Conservation (phyloP, 64 coral and sea anemone genomes). For the Montipora efflorescens region DNA sequence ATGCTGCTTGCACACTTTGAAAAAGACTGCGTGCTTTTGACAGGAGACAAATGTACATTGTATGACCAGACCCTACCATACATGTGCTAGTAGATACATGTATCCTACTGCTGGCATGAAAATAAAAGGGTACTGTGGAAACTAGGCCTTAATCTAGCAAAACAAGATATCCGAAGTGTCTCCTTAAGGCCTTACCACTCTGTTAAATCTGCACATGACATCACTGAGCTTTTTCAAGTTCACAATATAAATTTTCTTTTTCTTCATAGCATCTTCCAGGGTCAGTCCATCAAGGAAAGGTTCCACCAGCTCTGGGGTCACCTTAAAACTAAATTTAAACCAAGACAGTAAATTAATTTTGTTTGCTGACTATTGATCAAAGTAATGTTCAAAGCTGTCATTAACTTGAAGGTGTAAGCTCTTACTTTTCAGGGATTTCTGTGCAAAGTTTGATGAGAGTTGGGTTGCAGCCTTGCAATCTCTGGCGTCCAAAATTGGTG, state of each 20-base stretch:
- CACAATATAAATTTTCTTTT: conserved; percentile 94
- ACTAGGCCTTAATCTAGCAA: no score
- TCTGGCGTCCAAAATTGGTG: conserved; percentile 87
- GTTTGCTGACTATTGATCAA: neutral
- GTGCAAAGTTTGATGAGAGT: conserved; percentile 83
- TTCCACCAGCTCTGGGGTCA: conserved; percentile 90
- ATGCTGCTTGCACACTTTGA: no score
- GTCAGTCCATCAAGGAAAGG: conserved; percentile 89
- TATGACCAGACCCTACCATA: no score
- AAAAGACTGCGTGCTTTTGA: no score
- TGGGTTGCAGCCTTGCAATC: conserved; percentile 96
- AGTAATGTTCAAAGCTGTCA: neutral
- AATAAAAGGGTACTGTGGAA: no score
- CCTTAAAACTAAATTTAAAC: conserved; percentile 71
- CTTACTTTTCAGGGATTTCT: conserved; percentile 97
- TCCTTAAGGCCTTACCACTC: conserved; percentile 57
- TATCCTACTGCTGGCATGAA: no score
- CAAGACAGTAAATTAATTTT: neutral
- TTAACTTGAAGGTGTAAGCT: neutral
- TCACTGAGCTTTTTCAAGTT: conserved; percentile 83
- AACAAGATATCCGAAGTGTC: no score
- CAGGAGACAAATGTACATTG: no score
- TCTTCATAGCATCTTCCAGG: conserved; percentile 84
- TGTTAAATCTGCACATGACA: conserved; percentile 83
- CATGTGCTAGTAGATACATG: no score